Conservation (phyloP, 2,797 vertebrate genomes). For the Sparidentex hasta region DNA sequence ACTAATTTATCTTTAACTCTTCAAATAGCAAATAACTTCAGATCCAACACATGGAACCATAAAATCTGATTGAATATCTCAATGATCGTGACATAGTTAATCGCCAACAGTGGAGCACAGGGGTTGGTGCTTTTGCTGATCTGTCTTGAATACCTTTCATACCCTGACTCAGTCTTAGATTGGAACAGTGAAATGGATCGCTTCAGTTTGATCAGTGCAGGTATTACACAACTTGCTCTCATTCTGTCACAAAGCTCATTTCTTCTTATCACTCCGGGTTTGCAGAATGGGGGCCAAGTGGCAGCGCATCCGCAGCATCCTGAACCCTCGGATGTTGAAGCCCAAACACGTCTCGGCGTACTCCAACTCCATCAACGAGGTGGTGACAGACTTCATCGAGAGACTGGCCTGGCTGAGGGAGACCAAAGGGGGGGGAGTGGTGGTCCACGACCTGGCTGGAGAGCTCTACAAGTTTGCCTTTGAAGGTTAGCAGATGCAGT, state of each 20-base stretch:
- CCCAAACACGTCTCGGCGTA: slow-evolving; percentile 86
- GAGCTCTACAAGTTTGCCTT: slow-evolving; percentile 90
- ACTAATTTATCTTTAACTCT: no score
- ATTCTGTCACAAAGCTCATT: not conserved
- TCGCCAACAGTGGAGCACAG: no score
- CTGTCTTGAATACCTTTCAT: no score
- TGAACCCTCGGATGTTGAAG: slow-evolving; percentile 88
- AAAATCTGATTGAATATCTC: no score
- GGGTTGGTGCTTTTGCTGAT: no score
- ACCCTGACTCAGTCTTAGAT: not conserved
- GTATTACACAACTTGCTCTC: not conserved
- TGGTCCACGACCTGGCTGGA: slow-evolving; percentile 82
- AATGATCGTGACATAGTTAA: no score
- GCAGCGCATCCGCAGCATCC: slow-evolving; percentile 84
- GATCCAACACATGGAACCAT: no score
- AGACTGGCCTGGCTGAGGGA: slow-evolving; percentile 76
- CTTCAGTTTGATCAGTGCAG: not conserved
- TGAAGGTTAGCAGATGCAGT: slow-evolving; percentile 80
- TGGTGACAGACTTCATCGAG: slow-evolving; percentile 87
- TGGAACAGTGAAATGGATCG: not conserved
- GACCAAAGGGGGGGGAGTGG: slow-evolving; percentile 63
- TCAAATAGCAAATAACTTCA: no score
- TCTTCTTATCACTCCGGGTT: not conserved
- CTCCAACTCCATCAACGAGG: slow-evolving; percentile 78
- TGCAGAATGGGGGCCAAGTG: slow-evolving; percentile 84